Conservation (phyloP, 2,888 invertebrate genomes). For the Andrena minutula region DNA sequence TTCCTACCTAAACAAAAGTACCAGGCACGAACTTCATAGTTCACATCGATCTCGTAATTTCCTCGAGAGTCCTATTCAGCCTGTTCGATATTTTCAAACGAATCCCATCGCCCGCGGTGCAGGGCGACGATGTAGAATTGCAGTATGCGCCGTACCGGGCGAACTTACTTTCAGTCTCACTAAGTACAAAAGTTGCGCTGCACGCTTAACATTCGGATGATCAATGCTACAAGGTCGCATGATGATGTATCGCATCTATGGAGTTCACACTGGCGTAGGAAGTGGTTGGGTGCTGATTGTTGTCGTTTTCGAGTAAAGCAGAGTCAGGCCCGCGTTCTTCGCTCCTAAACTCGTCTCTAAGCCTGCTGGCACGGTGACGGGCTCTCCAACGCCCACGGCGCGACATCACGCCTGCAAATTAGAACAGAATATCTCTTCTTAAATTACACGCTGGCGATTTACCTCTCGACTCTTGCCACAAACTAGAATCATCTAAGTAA, state of each 20-base stretch:
- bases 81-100: background rate
- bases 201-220: conserved; percentile 28
- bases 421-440: background rate
- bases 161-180: conserved; percentile 44
- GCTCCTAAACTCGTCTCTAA: conserved; percentile 78
- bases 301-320: conserved; percentile 82
- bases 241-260: conserved; percentile 70
- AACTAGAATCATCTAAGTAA: background rate
- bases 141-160: background rate
- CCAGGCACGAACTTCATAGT: conserved; percentile 56
- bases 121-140: conserved; percentile 1
- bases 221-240: conserved; percentile 53
- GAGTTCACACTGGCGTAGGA: conserved; percentile 89
- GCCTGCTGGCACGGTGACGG: conserved; percentile 82
- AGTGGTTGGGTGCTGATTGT: conserved; percentile 85
- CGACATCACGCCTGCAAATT: conserved; percentile 87
- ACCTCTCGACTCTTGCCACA: background rate
- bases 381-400: conserved; percentile 84
- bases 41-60: conserved; percentile 1
- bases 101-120: conserved; percentile 1
- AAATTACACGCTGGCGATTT: background rate
- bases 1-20: conserved; percentile 42
- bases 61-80: background rate
- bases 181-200: conserved; percentile 57
- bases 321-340: conserved; percentile 77